Base-by-base conservation (phyloP, 2,113 vertebrate species). In the Sylvia atricapilla region DNA sequence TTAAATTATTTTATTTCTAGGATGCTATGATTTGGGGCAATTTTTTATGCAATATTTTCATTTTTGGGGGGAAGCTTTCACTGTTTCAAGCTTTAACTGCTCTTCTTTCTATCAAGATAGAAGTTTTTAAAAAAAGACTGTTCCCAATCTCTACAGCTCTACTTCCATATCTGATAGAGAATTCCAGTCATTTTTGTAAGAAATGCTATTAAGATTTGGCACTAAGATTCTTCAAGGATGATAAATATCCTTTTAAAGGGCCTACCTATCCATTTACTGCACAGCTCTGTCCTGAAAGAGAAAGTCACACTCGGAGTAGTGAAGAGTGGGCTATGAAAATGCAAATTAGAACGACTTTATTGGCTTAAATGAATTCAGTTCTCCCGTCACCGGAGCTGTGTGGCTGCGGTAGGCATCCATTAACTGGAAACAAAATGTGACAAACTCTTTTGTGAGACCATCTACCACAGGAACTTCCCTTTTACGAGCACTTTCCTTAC, bases 171-270 rank as follows among this genome's bases (percentile, higher is more conserved):
- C 96, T 97, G 97, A 97, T 96, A 84, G 90, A 35, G 90, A 97
- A 95, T 91, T 96, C 96, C 76, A 97, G 95, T 69, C 93, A 94
- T 95, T 97, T 96, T 96, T 97, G 74, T 94, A 96, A 96, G 96
- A 97, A 96, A 98, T 86, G 89, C 96, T 97, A 96, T 98, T 98
- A 97, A 97, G 96, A 97, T 97, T 95, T 94, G 87, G 93, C 96
- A 97, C 81, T 77, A 91, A 96, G 96, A 97, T 97, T 97, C 95
- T 96, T 97, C 96, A 94, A 95, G 87, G 93, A 87, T 97, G 97
- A 98, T 95, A 97, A 97, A 98, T 96, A 95, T n/a, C 92, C 92
- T 87, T 97, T 96, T 96, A 97, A 96, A 96, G 58, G 85, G 69
- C 49, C 88, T 94, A 85, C 67, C 63, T 87, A 95, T 90, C 90